Evolutionary conservation across 2,113 vertebrate genomes (phyloP), one percentile per base, ranked within the genome.

Genomic region (Pseudolaguvia tuberculata): DNA sequence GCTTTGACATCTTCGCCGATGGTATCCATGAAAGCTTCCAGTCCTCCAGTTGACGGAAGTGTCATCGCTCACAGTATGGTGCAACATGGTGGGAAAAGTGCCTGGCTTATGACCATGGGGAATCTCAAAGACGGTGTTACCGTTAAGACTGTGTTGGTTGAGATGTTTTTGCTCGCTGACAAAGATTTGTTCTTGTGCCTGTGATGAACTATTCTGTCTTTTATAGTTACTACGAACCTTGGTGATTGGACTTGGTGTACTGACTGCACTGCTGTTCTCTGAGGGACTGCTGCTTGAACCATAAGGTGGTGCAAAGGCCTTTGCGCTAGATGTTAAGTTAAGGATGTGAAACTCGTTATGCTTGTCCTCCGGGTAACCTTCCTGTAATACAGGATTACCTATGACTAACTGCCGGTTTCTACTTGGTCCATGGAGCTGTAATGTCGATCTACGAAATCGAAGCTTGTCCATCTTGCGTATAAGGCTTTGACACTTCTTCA

Each of bases 401-500:
- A 91, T 88, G 10, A 79, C 11, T 6, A 80, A 84, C 75, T 70
- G 83, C 23, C 79, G 53, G 61, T 67, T 73, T 3, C 67, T 3
- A 2, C 75, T n/a, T 23, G 65, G 69, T 18, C 74, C 71, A 6
- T 81, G 82, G 10, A 75, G 55, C n/a, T 48, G 61, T 25, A 76
- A 83, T 4, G 67, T 85, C 0, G 85, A 68, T 21, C 89, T 87
- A 55, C 86, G 84, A 63, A 93, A 75, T 45, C 91, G 86, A 53
- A 96, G 85, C 77, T 91, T 94, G 78, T 95, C 94, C 88, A 95
- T 94, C 87, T 90, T 95, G 81, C 85, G 90, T 62, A 95, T 84
- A 68, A 96, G 86, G 68, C 91, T 87, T 71, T 83, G 88, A 45
- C 88, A 88, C 77, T 87, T 94, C 77, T 88, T 93, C 23, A 81